Percentiles rank a stretch among this genome's conserved stretches.
Conservation (phyloP, 35 echinoderm and acorn worm genomes). For the Ophioderma brevispina region DNA sequence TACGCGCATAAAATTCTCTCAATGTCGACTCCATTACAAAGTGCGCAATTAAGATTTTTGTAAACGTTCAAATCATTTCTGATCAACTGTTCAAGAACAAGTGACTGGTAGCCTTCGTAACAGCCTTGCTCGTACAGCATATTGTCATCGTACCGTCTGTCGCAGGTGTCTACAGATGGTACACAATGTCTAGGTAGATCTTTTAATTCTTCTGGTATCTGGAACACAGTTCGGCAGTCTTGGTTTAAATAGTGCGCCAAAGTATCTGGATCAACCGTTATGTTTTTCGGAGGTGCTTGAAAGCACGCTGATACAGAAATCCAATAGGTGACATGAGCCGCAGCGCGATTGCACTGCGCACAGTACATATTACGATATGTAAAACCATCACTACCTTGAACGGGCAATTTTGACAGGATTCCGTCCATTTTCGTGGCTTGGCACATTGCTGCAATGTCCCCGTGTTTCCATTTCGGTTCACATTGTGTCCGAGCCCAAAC, state of each 20-base stretch:
- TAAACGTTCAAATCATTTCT: not conserved
- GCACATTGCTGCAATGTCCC: conserved; percentile 26
- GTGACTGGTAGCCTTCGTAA: conserved; percentile 17
- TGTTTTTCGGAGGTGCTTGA: conserved; percentile 9
- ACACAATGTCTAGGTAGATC: conserved; percentile 32
- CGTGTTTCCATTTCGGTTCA: conserved; percentile 19
- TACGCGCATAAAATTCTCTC: conserved; percentile 4
- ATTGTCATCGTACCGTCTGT: not conserved
- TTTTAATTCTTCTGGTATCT: conserved; percentile 15
- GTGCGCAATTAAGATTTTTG: conserved; percentile 42
- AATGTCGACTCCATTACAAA: conserved; percentile 26
- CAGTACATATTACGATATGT: conserved; percentile 81
- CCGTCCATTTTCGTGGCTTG: conserved; percentile 7
- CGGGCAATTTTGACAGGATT: conserved; percentile 48
- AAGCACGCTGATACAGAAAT: conserved; percentile 40
- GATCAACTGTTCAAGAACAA: not conserved
- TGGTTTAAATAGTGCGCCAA: conserved; percentile 46
- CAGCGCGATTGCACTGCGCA: conserved; percentile 57
- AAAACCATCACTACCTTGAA: conserved; percentile 51
- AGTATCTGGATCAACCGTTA: not conserved
- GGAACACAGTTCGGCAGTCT: conserved; percentile 37
- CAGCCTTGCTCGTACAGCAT: conserved; percentile 4
- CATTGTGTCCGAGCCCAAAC: conserved; percentile 44
- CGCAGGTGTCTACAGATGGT: conserved; percentile 30
- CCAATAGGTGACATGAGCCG: conserved; percentile 35